phyloP scores from a whole-genome alignment of 2,888 invertebrate species.

The Chymomyza fuscimana region DNA sequence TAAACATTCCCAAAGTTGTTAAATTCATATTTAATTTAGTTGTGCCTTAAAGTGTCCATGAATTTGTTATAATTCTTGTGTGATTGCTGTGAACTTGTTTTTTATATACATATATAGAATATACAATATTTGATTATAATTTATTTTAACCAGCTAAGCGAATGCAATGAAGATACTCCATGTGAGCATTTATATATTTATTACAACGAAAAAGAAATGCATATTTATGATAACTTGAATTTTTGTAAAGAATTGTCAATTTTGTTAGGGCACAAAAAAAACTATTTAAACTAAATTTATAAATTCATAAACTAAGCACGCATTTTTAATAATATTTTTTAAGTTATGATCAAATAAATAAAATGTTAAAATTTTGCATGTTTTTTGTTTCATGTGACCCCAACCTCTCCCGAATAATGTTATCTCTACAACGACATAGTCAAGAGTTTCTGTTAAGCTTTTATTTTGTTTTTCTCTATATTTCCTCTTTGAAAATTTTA shows the following conservation, averaged over 20 bases:
- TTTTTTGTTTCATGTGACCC: background rate
- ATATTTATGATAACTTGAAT: no score
- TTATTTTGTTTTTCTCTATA: background rate
- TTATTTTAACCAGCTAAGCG: background rate
- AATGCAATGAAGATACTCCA: background rate
- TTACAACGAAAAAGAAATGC: background rate
- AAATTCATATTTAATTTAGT: background rate
- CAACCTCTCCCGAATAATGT: background rate
- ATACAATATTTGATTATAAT: background rate
- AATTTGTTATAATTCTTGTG: background rate
- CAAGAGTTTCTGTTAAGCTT: no score
- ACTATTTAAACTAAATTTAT: no score
- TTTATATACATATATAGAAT: background rate
- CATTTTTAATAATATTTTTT: background rate
- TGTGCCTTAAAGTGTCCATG: background rate
- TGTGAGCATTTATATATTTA: background rate
- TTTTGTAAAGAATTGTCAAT: no score
- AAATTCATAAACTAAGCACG: no score
- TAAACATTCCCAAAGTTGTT: background rate
- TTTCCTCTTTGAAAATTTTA: constrained; percentile 36
- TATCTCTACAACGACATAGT: no score
- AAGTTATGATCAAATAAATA: constrained; percentile 27
- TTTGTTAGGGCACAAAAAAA: no score
- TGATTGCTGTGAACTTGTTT: background rate
- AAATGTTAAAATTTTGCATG: background rate